Base-by-base conservation (phyloP, 2,888 invertebrate species). In the Dasypogon diadema region DNA sequence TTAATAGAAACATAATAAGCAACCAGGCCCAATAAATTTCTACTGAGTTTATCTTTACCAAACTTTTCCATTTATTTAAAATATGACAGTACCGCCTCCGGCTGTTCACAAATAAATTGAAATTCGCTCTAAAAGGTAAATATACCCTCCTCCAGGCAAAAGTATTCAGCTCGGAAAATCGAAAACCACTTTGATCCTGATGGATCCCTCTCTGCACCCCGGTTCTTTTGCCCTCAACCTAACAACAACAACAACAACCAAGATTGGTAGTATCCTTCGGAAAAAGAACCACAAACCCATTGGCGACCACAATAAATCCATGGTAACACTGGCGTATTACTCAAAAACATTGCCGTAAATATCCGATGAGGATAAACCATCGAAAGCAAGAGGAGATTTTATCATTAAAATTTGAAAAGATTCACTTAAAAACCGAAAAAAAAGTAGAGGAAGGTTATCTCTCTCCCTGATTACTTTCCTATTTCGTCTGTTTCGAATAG, bases 101-200 rank as follows among this genome's bases (percentile, higher is more conserved):
- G 63, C 63, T 12, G 22, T 63, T 18, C 63, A 34, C 63, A 63
- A 63, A 63, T 63, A 63, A 63, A 63, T 63, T 63, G 63, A 63
- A 63, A 63, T 42, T 63, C 63, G 18, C 63, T 34, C 42, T 42
- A 42, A 18, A 63, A 22, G 63, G 42, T 42, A 42, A 42, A 21
- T 37, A 8, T 37, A n/a, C 37, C 63, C n/a, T 63, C 42, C 63
- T 63, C 22, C 21, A 42, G 58, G 58, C 42, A 12, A 5, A 18
- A 63, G 63, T 42, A 63, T 63, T 63, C 42, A 42, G 18, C 63
- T 63, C 21, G 37, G 42, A 37, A 63, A 63, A 63, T 63, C 63
- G 63, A 63, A 63, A 63, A 63, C 63, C 63, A 63, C 63, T 63
- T 63, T 63, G 63, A 63, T 42, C 42, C 37, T 63, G 63, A 63